phyloP scores from a whole-genome alignment of 2,888 invertebrate genomes.

The Aporophyla lueneburgensis region DNA sequence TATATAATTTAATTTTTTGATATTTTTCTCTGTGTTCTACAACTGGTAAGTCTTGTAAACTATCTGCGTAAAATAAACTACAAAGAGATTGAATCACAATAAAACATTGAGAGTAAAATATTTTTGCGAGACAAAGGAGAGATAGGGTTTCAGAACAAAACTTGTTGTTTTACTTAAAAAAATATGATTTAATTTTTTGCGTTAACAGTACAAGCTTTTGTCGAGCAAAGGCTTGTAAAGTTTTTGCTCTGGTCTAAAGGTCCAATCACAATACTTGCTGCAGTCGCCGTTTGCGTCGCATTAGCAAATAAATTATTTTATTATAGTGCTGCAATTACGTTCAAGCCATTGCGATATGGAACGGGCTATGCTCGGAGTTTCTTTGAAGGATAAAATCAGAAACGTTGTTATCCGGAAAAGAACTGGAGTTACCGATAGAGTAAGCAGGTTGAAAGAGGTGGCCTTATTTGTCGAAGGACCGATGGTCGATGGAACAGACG shows the following conservation, averaged over 20 bases:
- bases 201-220: conserved; percentile 28
- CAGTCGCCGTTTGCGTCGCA: background rate
- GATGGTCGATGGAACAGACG: too few species aligned
- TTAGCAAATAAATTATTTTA: too few species aligned
- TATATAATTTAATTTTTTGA: conserved; percentile 4
- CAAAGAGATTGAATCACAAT: conserved; percentile 19
- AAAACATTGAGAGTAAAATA: conserved; percentile 31
- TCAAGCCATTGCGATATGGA: background rate
- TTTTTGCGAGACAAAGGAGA: conserved; percentile 28
- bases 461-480: too few species aligned
- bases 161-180: conserved; percentile 19
- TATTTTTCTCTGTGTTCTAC: background rate
- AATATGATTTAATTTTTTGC: conserved; percentile 15
- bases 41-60: conserved; percentile 20
- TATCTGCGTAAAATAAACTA: conserved; percentile 13
- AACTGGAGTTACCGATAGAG: too few species aligned
- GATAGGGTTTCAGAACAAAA: conserved; percentile 16
- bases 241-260: conserved; percentile 10
- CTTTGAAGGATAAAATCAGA: too few species aligned
- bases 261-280: background rate
- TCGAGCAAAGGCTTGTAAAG: conserved; percentile 17
- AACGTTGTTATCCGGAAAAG: too few species aligned
- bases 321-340: background rate
- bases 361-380: too few species aligned
- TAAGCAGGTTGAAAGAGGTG: too few species aligned